These are phyloP conservation scores for Eristalis arbustorum DNA, from an alignment of 2,888 invertebrate genomes.

Conservation along the genomic window DNA sequence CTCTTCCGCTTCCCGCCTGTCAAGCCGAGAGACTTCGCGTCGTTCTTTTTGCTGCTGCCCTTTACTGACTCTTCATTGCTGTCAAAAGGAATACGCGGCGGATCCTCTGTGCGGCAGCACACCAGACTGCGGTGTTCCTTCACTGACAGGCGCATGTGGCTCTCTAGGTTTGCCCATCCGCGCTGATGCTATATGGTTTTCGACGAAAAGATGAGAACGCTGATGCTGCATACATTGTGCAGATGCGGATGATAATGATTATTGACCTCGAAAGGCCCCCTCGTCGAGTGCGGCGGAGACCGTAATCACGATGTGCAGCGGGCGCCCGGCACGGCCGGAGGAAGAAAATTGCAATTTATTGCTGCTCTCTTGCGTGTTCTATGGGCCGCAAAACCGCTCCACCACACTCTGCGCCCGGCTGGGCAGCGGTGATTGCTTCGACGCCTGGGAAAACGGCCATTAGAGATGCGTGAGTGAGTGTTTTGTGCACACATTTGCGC, in stretches of 20 bases:
- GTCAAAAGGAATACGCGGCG: slow-evolving; percentile 46
- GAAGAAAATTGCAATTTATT: slow-evolving; percentile 67
- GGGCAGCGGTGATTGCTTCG: slow-evolving; percentile 43
- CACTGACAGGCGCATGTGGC: slow-evolving; percentile 32
- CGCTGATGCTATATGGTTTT: slow-evolving; percentile 55
- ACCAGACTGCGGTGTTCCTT: background rate
- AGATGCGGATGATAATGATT: slow-evolving; percentile 63
- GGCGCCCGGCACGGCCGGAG: slow-evolving; percentile 12
- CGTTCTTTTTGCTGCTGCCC: background rate
- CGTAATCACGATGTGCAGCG: slow-evolving; percentile 43
- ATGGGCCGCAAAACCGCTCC: slow-evolving; percentile 34
- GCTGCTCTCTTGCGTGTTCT: slow-evolving; percentile 60
- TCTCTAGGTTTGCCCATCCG: background rate
- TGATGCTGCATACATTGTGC: slow-evolving; percentile 28
- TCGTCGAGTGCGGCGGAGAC: slow-evolving; percentile 17
- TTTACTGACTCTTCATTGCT: background rate
- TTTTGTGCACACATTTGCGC: slow-evolving; percentile 19
- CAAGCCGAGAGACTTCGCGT: background rate
- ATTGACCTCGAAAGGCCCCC: slow-evolving; percentile 59
- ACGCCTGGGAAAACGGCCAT: slow-evolving; percentile 53
- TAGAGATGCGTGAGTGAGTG: slow-evolving; percentile 67
- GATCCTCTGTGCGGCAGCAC: slow-evolving; percentile 7
- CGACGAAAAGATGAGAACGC: slow-evolving; percentile 36
- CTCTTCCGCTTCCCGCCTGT: slow-evolving; percentile 20
- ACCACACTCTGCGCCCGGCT: background rate